Evolutionary conservation across 92 coral and sea anemone genomes (phyloP).

Genomic region (Heliopora coerulea): DNA sequence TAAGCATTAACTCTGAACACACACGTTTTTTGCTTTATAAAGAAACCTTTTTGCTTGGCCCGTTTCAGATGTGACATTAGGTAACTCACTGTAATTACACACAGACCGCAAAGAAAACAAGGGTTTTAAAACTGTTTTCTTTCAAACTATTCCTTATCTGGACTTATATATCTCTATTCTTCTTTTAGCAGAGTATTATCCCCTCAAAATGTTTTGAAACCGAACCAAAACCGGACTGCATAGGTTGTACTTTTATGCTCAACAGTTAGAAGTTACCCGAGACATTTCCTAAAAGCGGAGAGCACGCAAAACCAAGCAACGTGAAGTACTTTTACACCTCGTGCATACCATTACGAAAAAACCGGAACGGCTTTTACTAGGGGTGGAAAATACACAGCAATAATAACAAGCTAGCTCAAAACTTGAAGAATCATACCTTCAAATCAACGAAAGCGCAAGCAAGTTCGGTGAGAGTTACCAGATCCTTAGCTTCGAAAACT

Average conservation of each 20-base stretch:
- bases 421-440: constrained; percentile 63
- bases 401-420: background rate
- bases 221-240: too few relatives aligned
- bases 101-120: background rate
- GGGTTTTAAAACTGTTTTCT: background rate
- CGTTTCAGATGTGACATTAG: background rate
- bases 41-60: background rate
- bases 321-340: too few relatives aligned
- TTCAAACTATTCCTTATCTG: background rate
- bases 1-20: background rate
- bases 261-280: too few relatives aligned
- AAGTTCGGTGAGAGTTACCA: constrained; percentile 81
- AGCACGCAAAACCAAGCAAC: too few relatives aligned
- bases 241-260: too few relatives aligned
- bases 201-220: too few relatives aligned
- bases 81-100: background rate
- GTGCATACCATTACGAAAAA: background rate
- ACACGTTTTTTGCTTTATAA: background rate
- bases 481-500: constrained; percentile 91
- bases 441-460: constrained; percentile 98
- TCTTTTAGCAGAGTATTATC: background rate
- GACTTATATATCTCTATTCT: background rate
- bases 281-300: too few relatives aligned
- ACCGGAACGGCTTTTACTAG: too few relatives aligned
- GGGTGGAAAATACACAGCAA: too few relatives aligned